Base-by-base conservation (phyloP, 2,888 invertebrate species). In the Conistra vaccinii region DNA sequence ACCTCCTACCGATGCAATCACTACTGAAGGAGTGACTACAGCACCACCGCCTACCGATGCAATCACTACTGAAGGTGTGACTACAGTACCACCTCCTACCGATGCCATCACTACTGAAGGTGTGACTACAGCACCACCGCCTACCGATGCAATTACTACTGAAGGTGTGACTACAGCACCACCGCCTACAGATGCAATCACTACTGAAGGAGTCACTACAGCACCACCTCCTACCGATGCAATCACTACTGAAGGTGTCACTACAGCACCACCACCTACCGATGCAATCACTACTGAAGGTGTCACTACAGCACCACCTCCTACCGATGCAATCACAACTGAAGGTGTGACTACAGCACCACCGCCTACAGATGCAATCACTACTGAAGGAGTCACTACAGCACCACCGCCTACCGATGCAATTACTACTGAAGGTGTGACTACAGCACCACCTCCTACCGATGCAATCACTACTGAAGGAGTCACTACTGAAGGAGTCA, bases 401-500 rank as follows among this genome's bases (percentile, higher is more conserved):
- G 23, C 23, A 12, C 4, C 55, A 23, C 20, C 57, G 1, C 3
- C 4, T 3, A 42, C 57, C 0, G 39, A 39, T 14, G 23, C 23
- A 5, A 3, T 17, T 2, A 62, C n/a, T 5, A 39, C 62, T n/a
- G 62, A 62, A 17, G 39, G 17, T 26, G 62, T 39, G 0, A 42
- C 58, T 9, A 39, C 68, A 23, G 14, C 23, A 20, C 4, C 55
- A 9, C 9, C 61, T 0, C 1, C 9, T 1, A 20, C 63, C 0
- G 32, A 32, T 1, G 20, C 4, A 1, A 6, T 1, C 0, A n/a
- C 60, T n/a, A n/a, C 68, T n/a, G n/a, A n/a, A n/a, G n/a, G n/a
- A n/a, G n/a, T n/a, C n/a, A n/a, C n/a, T n/a, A n/a, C n/a, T 0
- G 60, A 60, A 1, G 42, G n/a, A 42, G 29, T 23, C 0, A 29